Evolutionary conservation across 2,797 vertebrate species (phyloP).

Genomic region (Babyrousa celebensis): DNA sequence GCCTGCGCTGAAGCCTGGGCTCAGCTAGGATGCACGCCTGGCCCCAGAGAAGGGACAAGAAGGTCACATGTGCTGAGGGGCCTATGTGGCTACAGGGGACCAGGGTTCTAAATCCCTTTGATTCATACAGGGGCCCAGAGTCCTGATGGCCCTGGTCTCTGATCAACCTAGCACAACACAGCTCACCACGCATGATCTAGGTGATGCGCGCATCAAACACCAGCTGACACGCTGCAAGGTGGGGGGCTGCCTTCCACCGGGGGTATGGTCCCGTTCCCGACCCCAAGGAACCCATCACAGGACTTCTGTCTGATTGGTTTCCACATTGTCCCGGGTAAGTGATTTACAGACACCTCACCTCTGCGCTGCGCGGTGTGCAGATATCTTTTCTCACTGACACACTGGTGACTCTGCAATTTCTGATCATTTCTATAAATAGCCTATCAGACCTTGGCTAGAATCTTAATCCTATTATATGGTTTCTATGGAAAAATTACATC

Average conservation of each 20-base stretch:
- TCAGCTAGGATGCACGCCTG: not conserved
- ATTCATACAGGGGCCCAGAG: not conserved
- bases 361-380: not conserved
- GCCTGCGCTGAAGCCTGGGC: not conserved
- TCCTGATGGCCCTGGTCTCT: not conserved
- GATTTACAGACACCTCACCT: not conserved
- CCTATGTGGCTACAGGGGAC: not conserved
- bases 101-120: not conserved
- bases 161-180: not conserved
- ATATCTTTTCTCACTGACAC: not conserved
- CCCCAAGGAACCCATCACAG: not conserved
- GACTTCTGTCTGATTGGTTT: not conserved
- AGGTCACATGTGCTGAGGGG: not conserved
- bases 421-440: not conserved
- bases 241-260: no score
- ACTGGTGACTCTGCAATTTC: not conserved
- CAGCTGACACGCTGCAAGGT: not conserved
- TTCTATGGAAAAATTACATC: constrained; percentile 9
- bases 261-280: not conserved
- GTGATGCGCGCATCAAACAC: no score
- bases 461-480: not conserved
- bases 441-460: not conserved
- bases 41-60: not conserved
- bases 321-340: not conserved
- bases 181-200: not conserved